A percentile compares a stretch with the other conserved stretches of the same genome.
Conservation (phyloP, 2,113 vertebrate species). For the Sceloporus undulatus region DNA sequence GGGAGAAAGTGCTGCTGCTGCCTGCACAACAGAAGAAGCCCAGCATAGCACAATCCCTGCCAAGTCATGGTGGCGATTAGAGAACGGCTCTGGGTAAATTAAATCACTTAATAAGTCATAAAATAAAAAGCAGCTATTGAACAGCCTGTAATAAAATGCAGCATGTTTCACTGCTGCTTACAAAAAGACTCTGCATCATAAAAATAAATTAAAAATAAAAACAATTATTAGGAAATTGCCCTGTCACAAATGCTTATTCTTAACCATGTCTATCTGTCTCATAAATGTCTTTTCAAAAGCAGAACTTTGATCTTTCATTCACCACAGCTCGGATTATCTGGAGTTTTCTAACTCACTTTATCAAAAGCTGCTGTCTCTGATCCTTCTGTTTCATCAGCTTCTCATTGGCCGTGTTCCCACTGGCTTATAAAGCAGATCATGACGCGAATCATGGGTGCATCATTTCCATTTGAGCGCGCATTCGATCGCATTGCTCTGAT, state of each 20-base stretch:
- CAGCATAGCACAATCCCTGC: neutral
- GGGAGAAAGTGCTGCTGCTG: neutral
- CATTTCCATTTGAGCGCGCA: no score
- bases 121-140: slow-evolving; percentile 43
- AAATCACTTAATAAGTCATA: slow-evolving; percentile 51
- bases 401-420: no score
- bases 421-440: no score
- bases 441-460: no score
- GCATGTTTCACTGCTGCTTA: fast-evolving
- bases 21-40: neutral
- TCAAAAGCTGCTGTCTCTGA: neutral
- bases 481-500: no score
- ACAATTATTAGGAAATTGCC: neutral
- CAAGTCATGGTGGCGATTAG: slow-evolving; percentile 31
- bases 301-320: neutral
- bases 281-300: neutral
- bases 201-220: slow-evolving; percentile 1
- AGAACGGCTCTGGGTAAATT: slow-evolving; percentile 43
- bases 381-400: neutral
- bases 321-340: neutral
- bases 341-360: neutral
- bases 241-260: fast-evolving
- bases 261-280: neutral
- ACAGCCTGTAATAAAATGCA: slow-evolving; percentile 15
- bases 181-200: neutral